Evolutionary conservation across 2,888 invertebrate genomes (phyloP).

Genomic region (Ectemnius lituratus): DNA sequence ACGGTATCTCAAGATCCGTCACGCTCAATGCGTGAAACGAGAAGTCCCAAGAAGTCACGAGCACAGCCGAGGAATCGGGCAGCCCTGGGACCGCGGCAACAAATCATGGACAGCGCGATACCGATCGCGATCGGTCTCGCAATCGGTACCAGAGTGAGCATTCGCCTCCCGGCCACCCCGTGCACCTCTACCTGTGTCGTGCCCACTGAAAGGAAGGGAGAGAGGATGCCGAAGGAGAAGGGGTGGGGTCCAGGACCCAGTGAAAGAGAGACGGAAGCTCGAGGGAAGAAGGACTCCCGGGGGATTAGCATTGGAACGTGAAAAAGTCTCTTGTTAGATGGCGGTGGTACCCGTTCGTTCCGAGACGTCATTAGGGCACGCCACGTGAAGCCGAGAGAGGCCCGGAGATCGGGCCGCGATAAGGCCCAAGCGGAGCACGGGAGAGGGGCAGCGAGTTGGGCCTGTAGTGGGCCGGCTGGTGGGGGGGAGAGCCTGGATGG

Average conservation of each 20-base stretch:
- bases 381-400: constrained; percentile 72
- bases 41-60: not conserved
- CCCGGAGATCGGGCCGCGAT: constrained; percentile 67
- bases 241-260: not conserved
- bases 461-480: constrained; percentile 30
- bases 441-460: constrained; percentile 38
- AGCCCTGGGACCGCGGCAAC: constrained; percentile 32
- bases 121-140: constrained; percentile 40
- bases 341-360: constrained; percentile 69
- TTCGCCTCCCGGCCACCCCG: constrained; percentile 3
- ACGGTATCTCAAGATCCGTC: too few relatives aligned
- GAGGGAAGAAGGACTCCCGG: constrained; percentile 47
- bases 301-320: constrained; percentile 75
- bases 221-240: not conserved
- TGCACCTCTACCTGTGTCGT: constrained; percentile 18
- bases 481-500: constrained; percentile 15
- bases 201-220: too few relatives aligned
- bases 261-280: constrained; percentile 21
- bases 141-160: constrained; percentile 23
- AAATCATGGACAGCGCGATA: constrained; percentile 48
- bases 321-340: constrained; percentile 72
- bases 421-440: constrained; percentile 49
- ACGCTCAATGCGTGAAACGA: too few relatives aligned
- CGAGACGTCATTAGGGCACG: constrained; percentile 76
- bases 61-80: constrained; percentile 20